Evolutionary conservation across 2,888 invertebrate species (phyloP).

Genomic region (Portevinia maculata): DNA sequence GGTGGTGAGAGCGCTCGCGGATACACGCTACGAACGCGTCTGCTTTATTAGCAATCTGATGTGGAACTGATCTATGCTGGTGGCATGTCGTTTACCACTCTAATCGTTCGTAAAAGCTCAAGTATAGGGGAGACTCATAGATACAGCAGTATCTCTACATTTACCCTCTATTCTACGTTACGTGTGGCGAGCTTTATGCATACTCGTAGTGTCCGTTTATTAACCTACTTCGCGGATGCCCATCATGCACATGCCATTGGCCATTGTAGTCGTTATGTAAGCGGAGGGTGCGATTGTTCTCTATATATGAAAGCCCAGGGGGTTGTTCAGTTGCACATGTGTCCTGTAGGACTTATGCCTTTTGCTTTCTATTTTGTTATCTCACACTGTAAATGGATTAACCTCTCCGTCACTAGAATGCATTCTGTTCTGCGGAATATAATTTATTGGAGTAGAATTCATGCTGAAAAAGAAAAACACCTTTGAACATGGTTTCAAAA

Average conservation of each 20-base stretch:
- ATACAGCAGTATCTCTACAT: slow-evolving; percentile 40
- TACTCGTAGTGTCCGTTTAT: slow-evolving; percentile 24
- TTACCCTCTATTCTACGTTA: not conserved
- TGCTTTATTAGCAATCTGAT: slow-evolving; percentile 54
- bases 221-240: slow-evolving; percentile 32
- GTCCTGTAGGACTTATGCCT: slow-evolving; percentile 14
- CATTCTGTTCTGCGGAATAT: slow-evolving; percentile 6
- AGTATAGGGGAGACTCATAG: slow-evolving; percentile 20
- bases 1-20: slow-evolving; percentile 15
- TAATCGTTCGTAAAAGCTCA: slow-evolving; percentile 65
- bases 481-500: not conserved
- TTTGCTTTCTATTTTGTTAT: slow-evolving; percentile 37
- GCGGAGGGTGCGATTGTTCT: not conserved
- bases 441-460: slow-evolving; percentile 25
- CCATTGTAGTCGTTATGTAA: not conserved
- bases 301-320: slow-evolving; percentile 41
- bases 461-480: not conserved
- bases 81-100: slow-evolving; percentile 32
- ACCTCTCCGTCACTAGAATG: slow-evolving; percentile 37
- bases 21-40: slow-evolving; percentile 34
- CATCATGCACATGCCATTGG: not conserved
- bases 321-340: slow-evolving; percentile 28
- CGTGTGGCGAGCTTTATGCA: slow-evolving; percentile 34
- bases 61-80: slow-evolving; percentile 68
- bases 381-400: slow-evolving; percentile 29